Evolutionary conservation across 2,113 vertebrate species (phyloP).

Genomic region (Tragelaphus buxtoni): DNA sequence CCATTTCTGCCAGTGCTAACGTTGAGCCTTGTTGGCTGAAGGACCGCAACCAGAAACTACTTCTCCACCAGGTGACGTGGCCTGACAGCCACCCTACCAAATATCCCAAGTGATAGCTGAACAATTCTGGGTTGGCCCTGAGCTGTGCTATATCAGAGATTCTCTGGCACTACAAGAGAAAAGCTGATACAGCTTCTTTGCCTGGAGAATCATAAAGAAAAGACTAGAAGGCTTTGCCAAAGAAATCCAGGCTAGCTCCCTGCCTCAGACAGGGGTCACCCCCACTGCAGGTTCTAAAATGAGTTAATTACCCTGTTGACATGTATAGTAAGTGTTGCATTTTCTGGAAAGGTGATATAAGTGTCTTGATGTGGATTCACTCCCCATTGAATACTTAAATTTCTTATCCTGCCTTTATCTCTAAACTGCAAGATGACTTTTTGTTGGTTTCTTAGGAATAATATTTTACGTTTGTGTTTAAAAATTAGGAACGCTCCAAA

Average conservation of each 20-base stretch:
- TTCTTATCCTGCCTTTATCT: neutral
- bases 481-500: slow-evolving; percentile 26
- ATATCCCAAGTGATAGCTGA: neutral
- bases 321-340: neutral
- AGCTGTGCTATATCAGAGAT: slow-evolving; percentile 32
- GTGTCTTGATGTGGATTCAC: neutral
- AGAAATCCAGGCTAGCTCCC: neutral
- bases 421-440: slow-evolving; percentile 14
- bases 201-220: slow-evolving; percentile 24
- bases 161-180: neutral
- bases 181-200: slow-evolving; percentile 45
- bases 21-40: slow-evolving; percentile 3
- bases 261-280: neutral
- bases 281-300: neutral
- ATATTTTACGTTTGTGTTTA: slow-evolving; percentile 35
- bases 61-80: slow-evolving; percentile 9
- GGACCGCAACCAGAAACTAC: neutral
- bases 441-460: neutral
- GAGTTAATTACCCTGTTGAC: neutral
- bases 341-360: neutral
- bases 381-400: slow-evolving; percentile 2
- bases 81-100: neutral
- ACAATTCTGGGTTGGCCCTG: slow-evolving; percentile 32
- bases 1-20: neutral
- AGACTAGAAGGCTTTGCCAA: neutral